Conservation (phyloP, 2,888 invertebrate genomes). For the Dusona sp. region DNA sequence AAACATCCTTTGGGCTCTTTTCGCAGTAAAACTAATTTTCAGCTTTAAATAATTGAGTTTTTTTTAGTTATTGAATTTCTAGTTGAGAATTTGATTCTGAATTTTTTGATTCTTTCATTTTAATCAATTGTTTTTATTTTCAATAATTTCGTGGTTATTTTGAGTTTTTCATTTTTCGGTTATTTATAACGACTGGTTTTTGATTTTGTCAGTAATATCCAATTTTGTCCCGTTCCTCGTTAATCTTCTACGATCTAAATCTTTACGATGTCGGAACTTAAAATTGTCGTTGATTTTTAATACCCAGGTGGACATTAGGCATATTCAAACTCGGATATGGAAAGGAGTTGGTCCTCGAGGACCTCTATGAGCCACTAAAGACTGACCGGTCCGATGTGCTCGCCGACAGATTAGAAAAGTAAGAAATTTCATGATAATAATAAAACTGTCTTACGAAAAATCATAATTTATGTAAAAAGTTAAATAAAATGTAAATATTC, state of each 20-base stretch:
- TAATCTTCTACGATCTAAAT: background rate
- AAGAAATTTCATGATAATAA: conserved; percentile 72
- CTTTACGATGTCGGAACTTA: background rate
- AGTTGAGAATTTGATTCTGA: background rate
- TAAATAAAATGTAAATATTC: background rate
- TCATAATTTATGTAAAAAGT: background rate
- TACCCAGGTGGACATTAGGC: conserved; percentile 90
- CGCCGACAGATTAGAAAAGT: conserved; percentile 90
- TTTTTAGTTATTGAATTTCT: background rate
- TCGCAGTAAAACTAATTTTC: background rate
- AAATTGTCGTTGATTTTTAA: conserved; percentile 4
- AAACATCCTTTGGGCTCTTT: background rate
- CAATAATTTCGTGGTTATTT: background rate
- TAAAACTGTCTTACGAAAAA: background rate
- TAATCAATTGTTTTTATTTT: conserved; percentile 63
- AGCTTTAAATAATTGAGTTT: background rate
- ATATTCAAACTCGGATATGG: conserved; percentile 91
- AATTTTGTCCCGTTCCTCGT: background rate
- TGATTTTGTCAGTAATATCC: background rate
- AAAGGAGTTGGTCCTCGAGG: conserved; percentile 90
- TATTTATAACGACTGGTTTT: background rate
- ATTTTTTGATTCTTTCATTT: background rate
- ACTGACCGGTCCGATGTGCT: conserved; percentile 89
- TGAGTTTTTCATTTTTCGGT: background rate
- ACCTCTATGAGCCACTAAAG: conserved; percentile 90